Conservation (phyloP, 2,797 vertebrate genomes). For the Sebastes hopkinsi region DNA sequence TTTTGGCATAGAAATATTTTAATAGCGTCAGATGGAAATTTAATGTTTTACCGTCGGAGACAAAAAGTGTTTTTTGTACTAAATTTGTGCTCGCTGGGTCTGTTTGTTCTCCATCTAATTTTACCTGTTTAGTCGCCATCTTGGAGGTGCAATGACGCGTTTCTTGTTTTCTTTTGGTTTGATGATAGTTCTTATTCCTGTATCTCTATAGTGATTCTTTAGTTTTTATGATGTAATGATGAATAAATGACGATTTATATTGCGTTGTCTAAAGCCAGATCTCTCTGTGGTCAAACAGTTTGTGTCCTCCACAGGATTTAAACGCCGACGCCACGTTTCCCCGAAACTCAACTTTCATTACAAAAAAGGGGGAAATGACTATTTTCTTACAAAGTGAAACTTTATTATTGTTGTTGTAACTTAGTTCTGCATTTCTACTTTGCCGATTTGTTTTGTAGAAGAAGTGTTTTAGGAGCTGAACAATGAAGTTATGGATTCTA, state of each 20-base stretch:
- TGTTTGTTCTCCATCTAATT: slow-evolving; percentile 67
- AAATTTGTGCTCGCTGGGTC: slow-evolving; percentile 68
- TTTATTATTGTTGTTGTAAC: slow-evolving; percentile 52
- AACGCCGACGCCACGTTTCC: slow-evolving; percentile 33
- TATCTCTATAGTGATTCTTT: slow-evolving; percentile 74
- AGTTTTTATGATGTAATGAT: slow-evolving; percentile 75
- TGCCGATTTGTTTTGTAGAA: slow-evolving; percentile 38
- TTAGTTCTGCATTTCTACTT: slow-evolving; percentile 51
- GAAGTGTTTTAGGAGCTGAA: slow-evolving; percentile 33
- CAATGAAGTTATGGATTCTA: slow-evolving; percentile 51
- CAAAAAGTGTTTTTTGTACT: slow-evolving; percentile 71
- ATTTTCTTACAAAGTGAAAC: slow-evolving; percentile 58
- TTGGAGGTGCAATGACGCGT: slow-evolving; percentile 76
- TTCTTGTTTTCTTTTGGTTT: slow-evolving; percentile 65
- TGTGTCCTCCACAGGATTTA: slow-evolving; percentile 38
- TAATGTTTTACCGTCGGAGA: slow-evolving; percentile 69
- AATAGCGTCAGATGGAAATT: slow-evolving; percentile 69
- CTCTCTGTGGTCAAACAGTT: slow-evolving; percentile 73
- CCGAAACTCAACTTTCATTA: slow-evolving; percentile 27
- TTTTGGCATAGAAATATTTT: slow-evolving; percentile 76
- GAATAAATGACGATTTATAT: slow-evolving; percentile 68
- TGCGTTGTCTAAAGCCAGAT: slow-evolving; percentile 68
- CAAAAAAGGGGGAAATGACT: slow-evolving; percentile 14
- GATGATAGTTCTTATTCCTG: slow-evolving; percentile 72
- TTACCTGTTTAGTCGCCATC: slow-evolving; percentile 72